These are phyloP conservation scores for Tinamus guttatus DNA, from an alignment of 2,113 vertebrate species.

Conservation along the genomic window DNA sequence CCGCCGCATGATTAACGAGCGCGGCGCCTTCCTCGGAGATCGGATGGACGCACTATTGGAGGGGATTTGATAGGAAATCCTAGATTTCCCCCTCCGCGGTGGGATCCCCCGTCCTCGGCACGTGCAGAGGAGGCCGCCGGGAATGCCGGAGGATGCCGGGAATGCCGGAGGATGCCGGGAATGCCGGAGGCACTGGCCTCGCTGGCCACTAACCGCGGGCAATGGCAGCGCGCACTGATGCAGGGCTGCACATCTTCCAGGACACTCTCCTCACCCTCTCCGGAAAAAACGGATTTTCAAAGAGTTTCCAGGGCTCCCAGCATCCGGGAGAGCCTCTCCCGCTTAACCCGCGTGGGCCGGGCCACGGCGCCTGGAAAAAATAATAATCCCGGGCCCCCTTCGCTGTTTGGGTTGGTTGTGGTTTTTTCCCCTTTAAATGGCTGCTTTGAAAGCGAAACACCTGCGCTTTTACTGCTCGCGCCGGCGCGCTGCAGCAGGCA, in stretches of 20 bases:
- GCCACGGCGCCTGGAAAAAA: conserved; percentile 22
- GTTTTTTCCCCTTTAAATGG: not conserved
- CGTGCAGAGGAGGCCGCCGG: no score
- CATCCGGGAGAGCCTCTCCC: conserved; percentile 47
- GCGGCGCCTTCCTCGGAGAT: not conserved
- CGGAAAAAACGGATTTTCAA: conserved; percentile 67
- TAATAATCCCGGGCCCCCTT: conserved; percentile 31
- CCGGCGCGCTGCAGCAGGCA: conserved; percentile 63
- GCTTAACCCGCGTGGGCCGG: conserved; percentile 61
- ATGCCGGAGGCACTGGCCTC: no score
- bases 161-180: no score
- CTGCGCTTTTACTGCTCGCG: conserved; percentile 75
- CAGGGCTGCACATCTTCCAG: no score
- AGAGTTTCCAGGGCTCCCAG: conserved; percentile 53
- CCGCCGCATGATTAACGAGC: conserved; percentile 53
- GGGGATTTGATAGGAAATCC: not conserved
- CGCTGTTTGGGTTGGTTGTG: not conserved
- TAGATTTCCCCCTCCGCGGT: not conserved
- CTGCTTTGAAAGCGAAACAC: conserved; percentile 72
- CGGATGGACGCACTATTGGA: not conserved
- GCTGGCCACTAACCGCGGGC: no score
- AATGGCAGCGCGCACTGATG: no score
- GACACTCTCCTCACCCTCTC: no score
- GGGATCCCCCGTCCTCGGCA: not conserved
- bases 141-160: no score